Evolutionary conservation across 2,888 invertebrate species (phyloP).

Genomic region (Stenichneumon culpator): DNA sequence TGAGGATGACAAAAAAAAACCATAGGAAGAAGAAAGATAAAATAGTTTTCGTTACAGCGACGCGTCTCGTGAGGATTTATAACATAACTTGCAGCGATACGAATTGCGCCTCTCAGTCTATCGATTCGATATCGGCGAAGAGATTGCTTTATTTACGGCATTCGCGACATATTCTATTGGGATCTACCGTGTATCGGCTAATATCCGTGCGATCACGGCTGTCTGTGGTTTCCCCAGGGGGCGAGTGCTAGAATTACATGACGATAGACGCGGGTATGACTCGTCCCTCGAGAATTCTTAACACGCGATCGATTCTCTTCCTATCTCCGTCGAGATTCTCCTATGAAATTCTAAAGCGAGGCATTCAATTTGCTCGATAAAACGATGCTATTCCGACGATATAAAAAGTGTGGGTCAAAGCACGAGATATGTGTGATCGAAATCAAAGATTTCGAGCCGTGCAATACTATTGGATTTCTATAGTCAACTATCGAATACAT

Average conservation of each 20-base stretch:
- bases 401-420: neutral
- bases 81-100: neutral
- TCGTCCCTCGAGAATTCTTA: constrained; percentile 66
- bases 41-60: neutral
- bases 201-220: constrained; percentile 31
- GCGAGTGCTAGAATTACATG: constrained; percentile 41
- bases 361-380: neutral
- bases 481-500: neutral
- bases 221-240: constrained; percentile 44
- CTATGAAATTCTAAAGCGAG: constrained; percentile 21
- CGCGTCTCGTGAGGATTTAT: constrained; percentile 36
- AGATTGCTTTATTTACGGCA: constrained; percentile 3
- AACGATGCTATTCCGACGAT: neutral
- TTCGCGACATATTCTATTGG: constrained; percentile 40
- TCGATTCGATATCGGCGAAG: constrained; percentile 50
- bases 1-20: neutral
- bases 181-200: constrained; percentile 18
- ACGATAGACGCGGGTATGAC: constrained; percentile 35
- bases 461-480: neutral
- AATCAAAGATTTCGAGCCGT: neutral
- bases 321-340: constrained; percentile 42
- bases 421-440: neutral
- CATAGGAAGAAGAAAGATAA: neutral
- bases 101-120: constrained; percentile 20
- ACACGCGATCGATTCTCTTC: constrained; percentile 28